Percentiles rank a stretch among this genome's conserved stretches.
Evolutionary conservation across 2,797 vertebrate genomes (phyloP).

Genomic region (Tadarida brasiliensis): DNA sequence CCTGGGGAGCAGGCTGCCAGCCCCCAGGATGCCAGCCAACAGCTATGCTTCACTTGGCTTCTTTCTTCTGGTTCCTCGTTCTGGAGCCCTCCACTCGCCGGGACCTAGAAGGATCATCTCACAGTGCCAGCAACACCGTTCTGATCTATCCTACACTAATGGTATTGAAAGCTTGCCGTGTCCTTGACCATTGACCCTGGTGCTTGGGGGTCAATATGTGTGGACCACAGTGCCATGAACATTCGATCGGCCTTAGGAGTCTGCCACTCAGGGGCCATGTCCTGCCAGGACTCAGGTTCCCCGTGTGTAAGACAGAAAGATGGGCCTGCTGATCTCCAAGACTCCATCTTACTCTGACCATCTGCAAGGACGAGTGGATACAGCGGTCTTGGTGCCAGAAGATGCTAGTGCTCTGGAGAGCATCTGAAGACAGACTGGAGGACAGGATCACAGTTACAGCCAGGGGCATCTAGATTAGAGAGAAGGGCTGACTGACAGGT

Average conservation of each 20-base stretch:
- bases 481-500: not conserved
- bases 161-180: not conserved
- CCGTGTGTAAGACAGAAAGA: not conserved
- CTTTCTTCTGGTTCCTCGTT: not conserved
- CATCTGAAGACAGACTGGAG: not conserved
- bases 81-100: not conserved
- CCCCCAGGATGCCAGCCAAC: not conserved
- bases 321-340: not conserved
- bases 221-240: no score
- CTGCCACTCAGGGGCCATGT: not conserved
- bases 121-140: not conserved
- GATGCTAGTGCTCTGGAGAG: not conserved
- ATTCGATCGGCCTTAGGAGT: rapidly evolving
- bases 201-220: not conserved
- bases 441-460: not conserved
- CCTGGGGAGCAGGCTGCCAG: not conserved
- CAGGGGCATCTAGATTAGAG: not conserved
- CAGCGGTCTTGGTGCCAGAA: not conserved
- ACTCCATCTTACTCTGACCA: not conserved
- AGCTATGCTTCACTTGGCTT: not conserved
- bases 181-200: not conserved
- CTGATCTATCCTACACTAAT: not conserved
- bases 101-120: not conserved
- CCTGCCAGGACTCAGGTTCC: not conserved
- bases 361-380: not conserved